Base-by-base conservation (phyloP, 2,113 vertebrate genomes). In the Saccopteryx leptura region DNA sequence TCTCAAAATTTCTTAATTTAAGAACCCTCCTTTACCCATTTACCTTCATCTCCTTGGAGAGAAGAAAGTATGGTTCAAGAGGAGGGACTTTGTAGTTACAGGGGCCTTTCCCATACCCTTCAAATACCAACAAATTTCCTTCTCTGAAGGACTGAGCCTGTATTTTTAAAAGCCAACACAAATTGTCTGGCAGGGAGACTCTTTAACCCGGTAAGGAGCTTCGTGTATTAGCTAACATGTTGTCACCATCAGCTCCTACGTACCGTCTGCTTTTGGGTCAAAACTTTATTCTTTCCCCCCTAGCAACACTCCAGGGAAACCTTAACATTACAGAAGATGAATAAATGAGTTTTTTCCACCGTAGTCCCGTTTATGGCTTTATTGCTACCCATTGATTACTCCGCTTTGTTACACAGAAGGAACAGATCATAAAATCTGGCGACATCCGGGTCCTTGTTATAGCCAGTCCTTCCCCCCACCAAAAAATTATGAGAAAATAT, bases 381-480 rank as follows among this genome's bases (percentile, higher is more conserved):
- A 99, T 98, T 98, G 98, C 98, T 98, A 97, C 98, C 97, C 98
- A 98, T 98, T 98, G 98, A 98, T 98, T 98, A 98, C 98, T 98
- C 98, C 90, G 98, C 98, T 99, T 99, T 99, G 98, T 99, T 99
- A 98, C 97, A 98, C 98, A 98, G 98, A 99, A 98, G 98, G 98
- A 98, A 99, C 98, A 99, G 98, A 99, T 98, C 98, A 99, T 99
- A 99, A 98, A 99, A 98, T 98, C 98, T 96, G 1, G 88, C 96
- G 98, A 98, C 98, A 99, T 99, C 98, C 98, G 98, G 98, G 98
- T 98, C 99, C 98, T 98, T 98, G 97, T 98, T 98, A 96, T 97
- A 98, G 97, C 97, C 96, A 97, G 90, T 91, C 63, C 81, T 81
- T 39, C 31, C 69, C 90, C 93, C 60, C 18, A 15, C 74, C 80